Conservation (phyloP, 2,888 invertebrate genomes). For the Cheilosia urbana region DNA sequence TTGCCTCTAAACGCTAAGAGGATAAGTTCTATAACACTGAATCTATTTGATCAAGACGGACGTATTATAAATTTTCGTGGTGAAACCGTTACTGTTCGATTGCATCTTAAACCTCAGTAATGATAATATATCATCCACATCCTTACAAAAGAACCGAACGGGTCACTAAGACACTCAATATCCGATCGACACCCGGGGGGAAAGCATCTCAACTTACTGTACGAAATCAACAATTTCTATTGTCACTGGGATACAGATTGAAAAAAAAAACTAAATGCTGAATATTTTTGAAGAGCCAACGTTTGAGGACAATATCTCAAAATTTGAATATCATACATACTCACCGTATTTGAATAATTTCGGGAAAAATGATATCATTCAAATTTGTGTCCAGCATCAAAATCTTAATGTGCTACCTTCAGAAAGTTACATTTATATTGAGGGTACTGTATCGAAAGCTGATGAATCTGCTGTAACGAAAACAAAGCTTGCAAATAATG, state of each 20-base stretch:
- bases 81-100: slow-evolving; percentile 77
- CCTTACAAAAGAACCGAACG: not conserved
- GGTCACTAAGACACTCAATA: not conserved
- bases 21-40: slow-evolving; percentile 78
- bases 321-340: not conserved
- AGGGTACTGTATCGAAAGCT: slow-evolving; percentile 67
- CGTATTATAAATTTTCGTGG: slow-evolving; percentile 78
- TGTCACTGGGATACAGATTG: too few relatives aligned
- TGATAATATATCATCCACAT: slow-evolving; percentile 33
- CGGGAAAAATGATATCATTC: not conserved
- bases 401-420: too few relatives aligned
- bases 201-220: slow-evolving; percentile 27
- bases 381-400: not conserved
- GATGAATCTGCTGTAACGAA: slow-evolving; percentile 71
- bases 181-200: not conserved
- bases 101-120: slow-evolving; percentile 71
- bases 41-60: slow-evolving; percentile 78
- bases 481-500: slow-evolving; percentile 55
- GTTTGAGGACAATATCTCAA: not conserved
- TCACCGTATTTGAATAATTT: not conserved
- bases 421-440: slow-evolving; percentile 76
- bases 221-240: slow-evolving; percentile 38
- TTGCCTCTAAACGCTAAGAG: slow-evolving; percentile 77
- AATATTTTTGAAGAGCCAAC: not conserved
- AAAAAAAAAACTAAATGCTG: not conserved